phyloP scores from a whole-genome alignment of 2,888 invertebrate species.

The Leucozona laternaria region DNA sequence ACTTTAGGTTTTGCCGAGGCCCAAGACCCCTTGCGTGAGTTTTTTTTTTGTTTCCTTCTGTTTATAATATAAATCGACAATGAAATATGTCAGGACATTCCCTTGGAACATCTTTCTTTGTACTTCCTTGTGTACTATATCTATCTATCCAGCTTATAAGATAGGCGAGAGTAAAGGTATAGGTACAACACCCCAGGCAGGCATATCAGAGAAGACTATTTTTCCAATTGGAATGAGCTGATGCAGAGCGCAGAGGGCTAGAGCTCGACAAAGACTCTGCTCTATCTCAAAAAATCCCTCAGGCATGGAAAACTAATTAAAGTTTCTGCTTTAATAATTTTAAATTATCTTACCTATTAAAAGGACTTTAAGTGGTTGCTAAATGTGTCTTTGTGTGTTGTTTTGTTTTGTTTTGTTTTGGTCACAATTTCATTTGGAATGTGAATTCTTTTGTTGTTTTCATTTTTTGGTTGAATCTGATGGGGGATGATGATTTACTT shows the following conservation, averaged over 20 bases:
- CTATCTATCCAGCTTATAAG: constrained; percentile 4
- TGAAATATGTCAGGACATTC: constrained; percentile 65
- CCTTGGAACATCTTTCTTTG: constrained; percentile 65
- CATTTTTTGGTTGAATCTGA: not conserved
- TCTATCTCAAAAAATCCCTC: constrained; percentile 43
- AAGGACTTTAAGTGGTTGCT: constrained; percentile 71
- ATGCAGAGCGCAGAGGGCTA: constrained; percentile 2
- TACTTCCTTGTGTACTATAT: constrained; percentile 2
- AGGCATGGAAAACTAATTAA: constrained; percentile 75
- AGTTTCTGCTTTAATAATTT: constrained; percentile 76
- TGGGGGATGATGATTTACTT: constrained; percentile 14
- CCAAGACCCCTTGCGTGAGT: constrained; percentile 27
- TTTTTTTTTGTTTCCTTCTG: not conserved
- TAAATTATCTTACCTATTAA: constrained; percentile 71
- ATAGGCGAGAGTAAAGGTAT: too few species aligned
- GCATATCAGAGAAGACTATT: constrained; percentile 14
- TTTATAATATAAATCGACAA: constrained; percentile 31
- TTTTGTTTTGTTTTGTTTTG: constrained; percentile 52
- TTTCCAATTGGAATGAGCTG: constrained; percentile 22
- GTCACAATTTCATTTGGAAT: constrained; percentile 69
- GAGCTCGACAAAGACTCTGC: not conserved
- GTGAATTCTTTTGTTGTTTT: constrained; percentile 49
- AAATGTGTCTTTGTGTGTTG: constrained; percentile 64
- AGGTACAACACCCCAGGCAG: constrained; percentile 42
- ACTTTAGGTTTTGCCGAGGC: constrained; percentile 41